Evolutionary conservation across 1,140 invertebrate genomes (phyloP), one percentile per base, ranked within the genome.

Genomic region (Dryas iulia): DNA sequence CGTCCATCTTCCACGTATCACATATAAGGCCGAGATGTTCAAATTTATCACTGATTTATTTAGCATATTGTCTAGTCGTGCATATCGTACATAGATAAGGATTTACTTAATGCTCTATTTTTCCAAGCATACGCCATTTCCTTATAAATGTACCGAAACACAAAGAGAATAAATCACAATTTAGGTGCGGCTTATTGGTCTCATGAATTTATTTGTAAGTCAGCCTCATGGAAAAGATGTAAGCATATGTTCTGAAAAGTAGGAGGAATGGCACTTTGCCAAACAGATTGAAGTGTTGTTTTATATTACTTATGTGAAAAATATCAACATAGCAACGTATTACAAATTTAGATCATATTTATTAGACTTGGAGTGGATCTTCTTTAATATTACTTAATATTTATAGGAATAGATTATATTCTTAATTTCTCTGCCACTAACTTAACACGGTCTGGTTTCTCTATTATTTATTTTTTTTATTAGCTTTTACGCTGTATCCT

Each of bases 181-280:
- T 65, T 71, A 66, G 62, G 65, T 62, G 66, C 59, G 67, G 68
- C 72, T 73, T 72, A 76, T 78, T 78, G 76, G 66, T 47, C 63
- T 69, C 72, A 74, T 80, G 71, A 77, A 78, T 78, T 73, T 75
- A 82, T 79, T 79, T 78, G 71, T 73, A 62, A 68, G 60, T 68
- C 62, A 23, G 39, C 60, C 39, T 64, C n/a, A 63, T 25, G 23
- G 21, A 54, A 59, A 73, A 57, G 31, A 69, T 33, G 54, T 57
- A 57, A 65, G 26, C 63, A 56, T 59, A 68, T 33, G 33, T 24
- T 47, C 59, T 28, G 31, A 39, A 59, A 18, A 12, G 8, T 23
- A 59, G 14, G 53, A 33, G 5, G n/a, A 58, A 59, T 47, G 39
- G 39, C 14, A 47, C 14, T 47, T 10, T 7, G 14, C 39, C 14